Conservation (phyloP, 2,888 invertebrate genomes). For the Nudaria mundana region DNA sequence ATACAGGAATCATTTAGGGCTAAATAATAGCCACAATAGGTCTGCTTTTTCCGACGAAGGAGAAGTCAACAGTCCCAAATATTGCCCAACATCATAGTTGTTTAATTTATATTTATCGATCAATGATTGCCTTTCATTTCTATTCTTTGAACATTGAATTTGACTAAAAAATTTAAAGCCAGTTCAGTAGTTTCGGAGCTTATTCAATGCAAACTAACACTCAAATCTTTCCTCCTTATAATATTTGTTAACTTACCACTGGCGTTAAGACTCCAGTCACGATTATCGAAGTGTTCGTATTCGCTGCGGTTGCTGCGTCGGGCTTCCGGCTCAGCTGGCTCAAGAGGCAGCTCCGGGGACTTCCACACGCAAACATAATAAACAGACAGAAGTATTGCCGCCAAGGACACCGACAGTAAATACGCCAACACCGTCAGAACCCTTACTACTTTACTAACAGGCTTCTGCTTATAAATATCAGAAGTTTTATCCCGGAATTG, state of each 20-base stretch:
- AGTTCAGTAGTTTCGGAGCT: no score
- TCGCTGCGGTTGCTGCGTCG: constrained; percentile 28
- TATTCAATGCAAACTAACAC: no score
- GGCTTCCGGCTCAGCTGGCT: constrained; percentile 37
- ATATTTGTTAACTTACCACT: constrained; percentile 4
- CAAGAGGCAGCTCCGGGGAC: constrained; percentile 79
- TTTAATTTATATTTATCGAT: no score
- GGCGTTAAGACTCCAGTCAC: neutral
- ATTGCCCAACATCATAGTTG: no score
- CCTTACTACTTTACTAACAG: constrained; percentile 74
- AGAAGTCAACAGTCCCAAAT: no score
- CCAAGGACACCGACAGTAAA: constrained; percentile 91
- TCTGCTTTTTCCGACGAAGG: no score
- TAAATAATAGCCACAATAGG: no score
- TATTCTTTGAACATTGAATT: no score
- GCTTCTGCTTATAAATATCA: constrained; percentile 65
- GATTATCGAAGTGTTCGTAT: neutral
- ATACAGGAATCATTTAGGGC: no score
- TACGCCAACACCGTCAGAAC: constrained; percentile 91
- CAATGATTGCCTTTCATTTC: no score
- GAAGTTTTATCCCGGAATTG: constrained; percentile 29
- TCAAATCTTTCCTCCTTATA: no score
- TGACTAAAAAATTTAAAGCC: no score
- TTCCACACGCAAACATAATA: constrained; percentile 93
- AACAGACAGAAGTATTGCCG: constrained; percentile 89